A percentile compares a stretch with the other conserved stretches of the same genome.
phyloP scores from a whole-genome alignment of 2,888 invertebrate species.

The Epirrhoe tristata region DNA sequence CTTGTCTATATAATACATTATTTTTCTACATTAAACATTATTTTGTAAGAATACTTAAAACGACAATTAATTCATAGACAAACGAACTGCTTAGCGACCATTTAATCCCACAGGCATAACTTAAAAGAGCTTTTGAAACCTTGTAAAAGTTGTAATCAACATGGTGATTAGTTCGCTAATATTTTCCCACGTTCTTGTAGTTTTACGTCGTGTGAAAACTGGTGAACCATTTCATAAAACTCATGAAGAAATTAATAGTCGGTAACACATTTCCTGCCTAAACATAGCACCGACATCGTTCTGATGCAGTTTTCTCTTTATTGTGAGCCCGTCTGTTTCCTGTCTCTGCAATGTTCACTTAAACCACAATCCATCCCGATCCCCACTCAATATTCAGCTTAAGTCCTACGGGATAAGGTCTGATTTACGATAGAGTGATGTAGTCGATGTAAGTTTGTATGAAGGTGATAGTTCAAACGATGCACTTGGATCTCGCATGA shows the following conservation, averaged over 20 bases:
- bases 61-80: not conserved
- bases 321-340: conserved; percentile 26
- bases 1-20: too few species aligned
- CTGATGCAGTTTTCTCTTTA: conserved; percentile 14
- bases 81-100: not conserved
- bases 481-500: conserved; percentile 24
- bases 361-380: conserved; percentile 15
- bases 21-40: too few species aligned
- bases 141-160: not conserved
- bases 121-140: not conserved
- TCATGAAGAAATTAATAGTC: not conserved
- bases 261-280: not conserved
- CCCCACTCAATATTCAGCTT: conserved; percentile 21
- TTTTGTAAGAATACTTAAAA: not conserved
- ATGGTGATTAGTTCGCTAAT: not conserved
- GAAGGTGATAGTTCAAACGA: conserved; percentile 37
- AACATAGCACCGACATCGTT: not conserved
- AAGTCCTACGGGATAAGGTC: conserved; percentile 17
- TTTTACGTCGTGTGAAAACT: too few species aligned
- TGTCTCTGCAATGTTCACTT: conserved; percentile 25
- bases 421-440: conserved; percentile 13
- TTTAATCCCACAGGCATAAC: not conserved
- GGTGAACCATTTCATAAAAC: too few species aligned
- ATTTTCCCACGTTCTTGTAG: not conserved
- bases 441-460: conserved; percentile 12